Base-by-base conservation (phyloP, 2,797 vertebrate genomes). In the Lepus townsendii region DNA sequence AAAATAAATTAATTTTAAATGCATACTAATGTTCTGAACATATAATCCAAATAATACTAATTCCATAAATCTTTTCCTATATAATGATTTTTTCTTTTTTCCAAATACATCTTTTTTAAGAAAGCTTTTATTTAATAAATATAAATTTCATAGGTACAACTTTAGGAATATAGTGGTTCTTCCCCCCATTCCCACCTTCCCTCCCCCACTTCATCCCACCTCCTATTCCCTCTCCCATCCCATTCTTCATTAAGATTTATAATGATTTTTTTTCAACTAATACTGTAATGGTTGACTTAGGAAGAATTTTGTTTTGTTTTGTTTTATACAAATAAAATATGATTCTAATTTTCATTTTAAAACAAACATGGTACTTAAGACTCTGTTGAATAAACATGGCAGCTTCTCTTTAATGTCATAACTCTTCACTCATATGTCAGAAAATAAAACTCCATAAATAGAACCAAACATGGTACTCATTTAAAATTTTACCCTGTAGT, bases 1-100 rank as follows among this genome's bases (percentile, higher is more conserved):
- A 62, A 77, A 86, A 50, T 78, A 38, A 80, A 65, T 76, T 54
- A 63, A 75, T 91, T 90, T 91, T 66, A 80, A 69, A 62, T 72
- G 52, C 30, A 88, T 88, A 82, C 7, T 24, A 50, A 71, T 85
- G 88, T 91, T 71, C 83, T 88, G 38, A 60, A 69, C 6, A 65
- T 68, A 72, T 72, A 57, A 80, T 73, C 72, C 24, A 22, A 79
- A 84, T 35, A 76, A 54, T 62, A 65, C 50, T 35, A 20, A 93
- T 69, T 76, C 57, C 17, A 63, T 26, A 76, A 80, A 50, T 80
- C 7, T 35, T 93, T 79, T 52, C 42, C 80, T 84, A 88, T 66
- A 63, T 11, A 71, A 11, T 26, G 4, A 50, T 20, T 88, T 95
- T 88, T 71, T 42, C 42, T 42, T 42, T 42, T 42, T 42, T 42